Evolutionary conservation across 1,140 invertebrate species (phyloP).

Genomic region (Papilio helenus): DNA sequence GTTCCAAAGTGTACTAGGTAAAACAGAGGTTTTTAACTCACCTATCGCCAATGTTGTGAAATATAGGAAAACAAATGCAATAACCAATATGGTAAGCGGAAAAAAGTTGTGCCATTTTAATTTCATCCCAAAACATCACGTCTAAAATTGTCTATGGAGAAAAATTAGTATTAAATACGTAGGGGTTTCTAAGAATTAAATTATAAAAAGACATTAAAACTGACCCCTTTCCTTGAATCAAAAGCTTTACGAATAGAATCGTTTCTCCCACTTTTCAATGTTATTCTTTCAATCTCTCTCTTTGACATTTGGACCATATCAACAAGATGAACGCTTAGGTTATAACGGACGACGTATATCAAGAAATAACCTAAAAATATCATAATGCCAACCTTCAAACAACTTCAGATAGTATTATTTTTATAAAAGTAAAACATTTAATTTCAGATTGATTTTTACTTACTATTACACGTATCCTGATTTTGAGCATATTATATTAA

Average conservation of each 20-base stretch:
- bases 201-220: slow-evolving; percentile 28
- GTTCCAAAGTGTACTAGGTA: too few relatives aligned
- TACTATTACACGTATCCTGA: slow-evolving; percentile 54
- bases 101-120: slow-evolving; percentile 65
- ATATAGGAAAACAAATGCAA: slow-evolving; percentile 75
- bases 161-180: slow-evolving; percentile 12
- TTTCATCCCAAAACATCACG: slow-evolving; percentile 68
- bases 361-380: slow-evolving; percentile 77
- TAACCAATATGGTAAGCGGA: slow-evolving; percentile 75
- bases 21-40: slow-evolving; percentile 41
- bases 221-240: slow-evolving; percentile 51
- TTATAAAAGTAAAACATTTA: slow-evolving; percentile 8
- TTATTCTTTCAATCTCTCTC: slow-evolving; percentile 35
- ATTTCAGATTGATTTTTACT: slow-evolving; percentile 29
- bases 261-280: slow-evolving; percentile 20
- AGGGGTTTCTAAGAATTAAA: neutral
- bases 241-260: slow-evolving; percentile 39
- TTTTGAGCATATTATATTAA: slow-evolving; percentile 47
- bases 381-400: slow-evolving; percentile 71
- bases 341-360: slow-evolving; percentile 70
- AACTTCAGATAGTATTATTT: slow-evolving; percentile 11
- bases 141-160: slow-evolving; percentile 61
- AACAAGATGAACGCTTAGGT: slow-evolving; percentile 74
- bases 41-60: slow-evolving; percentile 72
- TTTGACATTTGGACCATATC: slow-evolving; percentile 65